Evolutionary conservation across 2,797 vertebrate genomes (phyloP), one percentile per base, ranked within the genome.

Genomic region (Catostomus latipinnis): DNA sequence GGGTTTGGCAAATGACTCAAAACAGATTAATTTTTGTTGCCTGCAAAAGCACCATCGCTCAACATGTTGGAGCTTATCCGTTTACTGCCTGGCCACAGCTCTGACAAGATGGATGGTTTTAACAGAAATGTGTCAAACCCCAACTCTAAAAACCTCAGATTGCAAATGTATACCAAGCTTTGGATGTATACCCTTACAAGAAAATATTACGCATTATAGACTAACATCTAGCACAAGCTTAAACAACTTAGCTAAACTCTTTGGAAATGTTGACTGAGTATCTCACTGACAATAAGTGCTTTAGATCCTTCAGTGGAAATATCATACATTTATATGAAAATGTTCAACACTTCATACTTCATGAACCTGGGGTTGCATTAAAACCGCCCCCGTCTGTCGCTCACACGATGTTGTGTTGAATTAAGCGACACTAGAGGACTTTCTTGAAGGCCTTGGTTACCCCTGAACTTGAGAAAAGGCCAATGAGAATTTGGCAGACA

Each of bases 271-370:
- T 78, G 73, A 82, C 71, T 66, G 72, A 71, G 81, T 56, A 71
- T 46, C 71, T 76, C 62, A 71, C 76, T 85, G 74, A 74, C 85
- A 91, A 87, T 81, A 89, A 77, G 83, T 81, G 70, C 79, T 85
- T 84, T 84, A 88, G 85, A 74, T 87, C 45, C 86, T 88, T 83
- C 85, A 22, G n/a, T 50, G 74, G 83, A 80, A 76, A 68, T 81
- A 58, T 49, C 52, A 84, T 79, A 74, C 87, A 92, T 90, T 90
- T 89, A 91, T 89, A 87, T 92, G 89, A 76, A 89, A 91, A 92
- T 74, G 75, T 71, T 71, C 54, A 53, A 8, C 54, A 71, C 43
- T 76, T 68, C 61, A 81, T 71, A 62, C 65, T 62, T 46, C 18
- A 58, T 22, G 22, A 22, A 22, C 22, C 22, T 22, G 22, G 22